These are phyloP conservation scores for Brachionus asplanchnoidis DNA, from an alignment of 1,140 invertebrate genomes.

Conservation along the genomic window DNA sequence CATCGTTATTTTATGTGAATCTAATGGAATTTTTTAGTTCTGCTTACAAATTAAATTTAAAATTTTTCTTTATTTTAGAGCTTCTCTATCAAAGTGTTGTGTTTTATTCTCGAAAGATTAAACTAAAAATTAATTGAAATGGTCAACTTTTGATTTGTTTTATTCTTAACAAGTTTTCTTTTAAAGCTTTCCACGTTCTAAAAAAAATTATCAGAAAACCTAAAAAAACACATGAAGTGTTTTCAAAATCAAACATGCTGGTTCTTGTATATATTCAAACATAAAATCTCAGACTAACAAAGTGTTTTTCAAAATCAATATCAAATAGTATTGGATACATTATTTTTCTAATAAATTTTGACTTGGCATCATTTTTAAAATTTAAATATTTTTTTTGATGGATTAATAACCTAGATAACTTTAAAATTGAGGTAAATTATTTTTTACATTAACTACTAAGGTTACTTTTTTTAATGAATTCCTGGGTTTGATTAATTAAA, in stretches of 20 bases:
- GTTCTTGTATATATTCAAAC: not conserved
- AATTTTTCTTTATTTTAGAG: not conserved
- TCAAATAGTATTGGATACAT: not conserved
- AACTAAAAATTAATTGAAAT: not conserved
- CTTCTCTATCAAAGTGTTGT: not conserved
- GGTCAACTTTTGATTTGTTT: slow-evolving; percentile 2
- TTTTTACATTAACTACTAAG: not conserved
- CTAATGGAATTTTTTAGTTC: not conserved
- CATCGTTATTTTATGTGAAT: too few species aligned
- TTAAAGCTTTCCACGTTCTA: not conserved
- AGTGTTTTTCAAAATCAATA: not conserved
- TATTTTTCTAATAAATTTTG: not conserved
- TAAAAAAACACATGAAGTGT: not conserved
- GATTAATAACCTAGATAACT: not conserved
- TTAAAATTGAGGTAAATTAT: not conserved
- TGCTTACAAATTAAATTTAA: not conserved
- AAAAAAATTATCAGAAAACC: not conserved
- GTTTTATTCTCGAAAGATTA: not conserved
- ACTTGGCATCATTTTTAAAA: not conserved
- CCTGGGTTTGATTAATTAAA: not conserved
- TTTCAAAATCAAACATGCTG: not conserved
- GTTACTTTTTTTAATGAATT: not conserved
- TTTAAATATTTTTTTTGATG: not conserved
- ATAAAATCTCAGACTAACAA: not conserved
- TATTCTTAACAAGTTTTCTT: not conserved